These are phyloP conservation scores for Calidris pugnax DNA, from an alignment of 2,113 vertebrate genomes.

Conservation along the genomic window DNA sequence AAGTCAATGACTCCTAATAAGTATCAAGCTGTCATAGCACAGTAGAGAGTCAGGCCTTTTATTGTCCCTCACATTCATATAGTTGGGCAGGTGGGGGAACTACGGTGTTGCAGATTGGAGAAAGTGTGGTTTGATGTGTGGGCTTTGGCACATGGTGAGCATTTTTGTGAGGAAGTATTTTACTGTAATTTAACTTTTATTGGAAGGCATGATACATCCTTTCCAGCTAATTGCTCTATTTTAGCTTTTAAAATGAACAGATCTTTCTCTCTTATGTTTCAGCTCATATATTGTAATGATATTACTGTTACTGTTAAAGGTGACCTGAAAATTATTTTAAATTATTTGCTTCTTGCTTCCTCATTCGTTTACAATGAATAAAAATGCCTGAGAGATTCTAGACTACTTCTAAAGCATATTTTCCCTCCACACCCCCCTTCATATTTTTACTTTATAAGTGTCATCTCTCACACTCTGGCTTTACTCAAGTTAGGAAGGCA, in stretches of 20 bases:
- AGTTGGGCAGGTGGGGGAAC: background rate
- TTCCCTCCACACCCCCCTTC: background rate
- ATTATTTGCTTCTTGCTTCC: background rate
- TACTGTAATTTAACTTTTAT: slow-evolving; percentile 44
- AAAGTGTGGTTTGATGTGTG: background rate
- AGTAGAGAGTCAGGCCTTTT: background rate
- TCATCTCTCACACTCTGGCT: background rate
- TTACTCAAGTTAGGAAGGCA: background rate
- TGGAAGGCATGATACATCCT: slow-evolving; percentile 35
- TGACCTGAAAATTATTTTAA: slow-evolving; percentile 38
- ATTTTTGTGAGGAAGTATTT: slow-evolving; percentile 7
- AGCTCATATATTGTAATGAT: slow-evolving; percentile 32
- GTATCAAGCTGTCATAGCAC: background rate
- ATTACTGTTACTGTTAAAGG: slow-evolving; percentile 36
- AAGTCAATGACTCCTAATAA: background rate
- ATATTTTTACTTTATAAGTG: background rate
- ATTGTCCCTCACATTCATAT: background rate
- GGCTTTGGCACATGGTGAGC: background rate
- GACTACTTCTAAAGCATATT: background rate
- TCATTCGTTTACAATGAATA: background rate
- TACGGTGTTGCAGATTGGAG: background rate
- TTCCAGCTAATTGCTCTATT: slow-evolving; percentile 45
- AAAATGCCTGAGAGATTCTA: background rate
- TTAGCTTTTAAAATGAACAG: slow-evolving; percentile 55
- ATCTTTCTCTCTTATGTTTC: slow-evolving; percentile 28